Percentiles rank a stretch among this genome's conserved stretches.
These are phyloP conservation scores for Apodemia hepburni DNA, from an alignment of 2,888 invertebrate species.

Conservation along the genomic window DNA sequence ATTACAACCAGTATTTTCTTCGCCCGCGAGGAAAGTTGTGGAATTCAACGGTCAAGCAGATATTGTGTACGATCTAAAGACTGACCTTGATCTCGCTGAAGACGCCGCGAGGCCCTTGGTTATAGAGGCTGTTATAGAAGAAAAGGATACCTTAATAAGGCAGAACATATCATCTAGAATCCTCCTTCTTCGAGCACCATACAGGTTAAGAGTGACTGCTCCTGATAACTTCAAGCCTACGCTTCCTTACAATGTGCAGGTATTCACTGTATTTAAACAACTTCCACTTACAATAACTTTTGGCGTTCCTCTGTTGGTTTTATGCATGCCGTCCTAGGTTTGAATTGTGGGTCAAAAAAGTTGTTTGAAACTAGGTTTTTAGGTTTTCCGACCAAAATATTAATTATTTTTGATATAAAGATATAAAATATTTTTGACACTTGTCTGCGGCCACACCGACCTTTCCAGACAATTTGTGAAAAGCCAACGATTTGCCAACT, in stretches of 20 bases:
- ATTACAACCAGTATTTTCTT: constrained; percentile 88
- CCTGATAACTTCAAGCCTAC: constrained; percentile 95
- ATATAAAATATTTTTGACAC: too few relatives aligned
- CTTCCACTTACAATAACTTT: background rate
- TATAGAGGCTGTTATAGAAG: constrained; percentile 94
- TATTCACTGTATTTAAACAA: constrained; percentile 40
- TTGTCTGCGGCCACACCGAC: too few relatives aligned
- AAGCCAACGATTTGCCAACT: too few relatives aligned
- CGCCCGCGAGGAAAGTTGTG: constrained; percentile 86
- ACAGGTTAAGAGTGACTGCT: constrained; percentile 87
- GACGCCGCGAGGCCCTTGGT: constrained; percentile 91
- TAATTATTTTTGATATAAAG: too few relatives aligned
- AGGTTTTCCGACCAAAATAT: too few relatives aligned
- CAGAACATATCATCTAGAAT: constrained; percentile 86
- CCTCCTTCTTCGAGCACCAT: constrained; percentile 80
- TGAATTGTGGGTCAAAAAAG: too few relatives aligned
- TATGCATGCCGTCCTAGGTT: too few relatives aligned
- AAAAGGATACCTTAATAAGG: constrained; percentile 90
- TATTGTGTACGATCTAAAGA: constrained; percentile 88
- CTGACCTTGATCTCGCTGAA: constrained; percentile 85
- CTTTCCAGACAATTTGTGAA: too few relatives aligned
- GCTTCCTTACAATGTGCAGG: constrained; percentile 90
- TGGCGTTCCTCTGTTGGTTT: too few relatives aligned
- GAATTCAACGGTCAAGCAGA: constrained; percentile 82
- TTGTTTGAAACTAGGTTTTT: too few relatives aligned